Percentiles rank a stretch among this genome's conserved stretches.
Evolutionary conservation across 2,888 invertebrate species (phyloP).

Genomic region (Xylota segnis): DNA sequence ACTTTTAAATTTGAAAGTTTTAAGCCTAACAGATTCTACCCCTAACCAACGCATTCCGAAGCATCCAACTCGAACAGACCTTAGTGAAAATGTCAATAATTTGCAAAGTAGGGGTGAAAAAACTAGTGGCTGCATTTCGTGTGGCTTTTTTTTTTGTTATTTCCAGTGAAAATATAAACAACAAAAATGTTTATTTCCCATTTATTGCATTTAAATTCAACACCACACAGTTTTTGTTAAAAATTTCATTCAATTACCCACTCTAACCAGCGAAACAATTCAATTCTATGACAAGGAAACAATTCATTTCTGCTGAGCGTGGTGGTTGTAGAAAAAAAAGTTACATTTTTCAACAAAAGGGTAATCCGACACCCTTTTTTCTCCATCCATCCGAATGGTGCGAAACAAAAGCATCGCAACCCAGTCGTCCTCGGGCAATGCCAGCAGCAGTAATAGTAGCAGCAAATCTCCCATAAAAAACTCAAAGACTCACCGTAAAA

Average conservation of each 20-base stretch:
- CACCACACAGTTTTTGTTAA: constrained; percentile 16
- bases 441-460: constrained; percentile 80
- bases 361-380: constrained; percentile 66
- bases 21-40: constrained; percentile 32
- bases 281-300: constrained; percentile 63
- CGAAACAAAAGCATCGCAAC: constrained; percentile 82
- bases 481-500: constrained; percentile 81
- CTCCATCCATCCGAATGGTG: constrained; percentile 81
- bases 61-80: constrained; percentile 52
- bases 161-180: constrained; percentile 71
- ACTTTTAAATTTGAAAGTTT: too few species aligned
- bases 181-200: constrained; percentile 60
- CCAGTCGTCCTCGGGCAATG: constrained; percentile 82
- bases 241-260: constrained; percentile 29
- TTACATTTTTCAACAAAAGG: constrained; percentile 57
- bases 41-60: constrained; percentile 2
- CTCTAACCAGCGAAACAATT: neutral
- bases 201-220: constrained; percentile 31
- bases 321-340: constrained; percentile 54
- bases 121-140: constrained; percentile 62
- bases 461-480: constrained; percentile 82
- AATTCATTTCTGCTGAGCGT: constrained; percentile 54
- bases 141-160: constrained; percentile 63
- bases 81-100: constrained; percentile 68
- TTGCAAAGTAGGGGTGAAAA: constrained; percentile 70